phyloP scores from a whole-genome alignment of 1,140 invertebrate species.

The Bombyx mandarina region DNA sequence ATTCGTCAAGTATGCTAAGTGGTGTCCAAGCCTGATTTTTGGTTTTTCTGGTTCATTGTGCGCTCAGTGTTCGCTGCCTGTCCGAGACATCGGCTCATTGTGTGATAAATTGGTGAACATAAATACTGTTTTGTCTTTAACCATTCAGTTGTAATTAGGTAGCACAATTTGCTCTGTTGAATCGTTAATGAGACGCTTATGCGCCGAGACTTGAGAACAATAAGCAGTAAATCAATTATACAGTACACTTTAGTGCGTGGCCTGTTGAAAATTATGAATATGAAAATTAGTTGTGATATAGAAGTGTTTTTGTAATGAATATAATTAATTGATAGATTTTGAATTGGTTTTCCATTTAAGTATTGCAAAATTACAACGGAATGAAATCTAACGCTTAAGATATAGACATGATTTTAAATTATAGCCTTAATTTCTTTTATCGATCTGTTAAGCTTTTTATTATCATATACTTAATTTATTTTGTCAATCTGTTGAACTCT shows the following conservation, averaged over 20 bases:
- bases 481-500: too few species aligned
- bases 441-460: too few species aligned
- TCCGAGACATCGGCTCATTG: constrained; percentile 61
- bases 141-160: constrained; percentile 66
- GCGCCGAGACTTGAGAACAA: constrained; percentile 36
- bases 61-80: constrained; percentile 34
- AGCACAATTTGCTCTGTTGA: constrained; percentile 66
- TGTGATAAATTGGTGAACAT: constrained; percentile 67
- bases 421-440: too few species aligned
- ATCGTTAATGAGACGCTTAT: constrained; percentile 53
- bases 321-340: too few species aligned
- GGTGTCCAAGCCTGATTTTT: constrained; percentile 58
- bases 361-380: too few species aligned
- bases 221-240: constrained; percentile 46
- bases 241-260: constrained; percentile 25
- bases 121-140: constrained; percentile 64
- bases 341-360: too few species aligned
- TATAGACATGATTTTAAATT: too few species aligned
- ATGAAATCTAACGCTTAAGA: too few species aligned
- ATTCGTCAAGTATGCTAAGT: constrained; percentile 26
- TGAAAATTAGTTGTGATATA: constrained; percentile 4
- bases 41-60: constrained; percentile 41
- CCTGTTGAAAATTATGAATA: constrained; percentile 14
- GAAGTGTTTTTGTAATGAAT: constrained; percentile 6
- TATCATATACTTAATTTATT: too few species aligned